Evolutionary conservation across 2,797 vertebrate genomes (phyloP).

Genomic region (Molossus molossus): DNA sequence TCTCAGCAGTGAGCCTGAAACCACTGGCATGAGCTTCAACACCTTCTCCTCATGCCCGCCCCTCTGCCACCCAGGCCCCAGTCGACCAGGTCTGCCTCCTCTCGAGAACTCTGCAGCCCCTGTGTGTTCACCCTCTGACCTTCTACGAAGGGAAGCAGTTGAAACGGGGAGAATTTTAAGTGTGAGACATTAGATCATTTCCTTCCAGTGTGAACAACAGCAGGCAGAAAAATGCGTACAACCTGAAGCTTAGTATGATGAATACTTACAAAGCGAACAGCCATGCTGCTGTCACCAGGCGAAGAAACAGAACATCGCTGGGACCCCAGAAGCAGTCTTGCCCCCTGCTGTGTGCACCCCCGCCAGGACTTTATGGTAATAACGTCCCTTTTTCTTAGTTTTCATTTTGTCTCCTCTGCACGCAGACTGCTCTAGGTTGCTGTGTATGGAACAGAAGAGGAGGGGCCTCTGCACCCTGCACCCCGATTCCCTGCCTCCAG

Average conservation of each 20-base stretch:
- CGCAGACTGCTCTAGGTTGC: background rate
- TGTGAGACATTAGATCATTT: background rate
- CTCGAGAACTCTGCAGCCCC: too few species aligned
- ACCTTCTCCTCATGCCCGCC: rapidly evolving
- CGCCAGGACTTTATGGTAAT: too few species aligned
- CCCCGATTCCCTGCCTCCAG: background rate
- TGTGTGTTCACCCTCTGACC: background rate
- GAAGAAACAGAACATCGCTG: background rate
- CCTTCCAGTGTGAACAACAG: background rate
- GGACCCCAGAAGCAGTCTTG: background rate
- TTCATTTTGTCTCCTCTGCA: background rate
- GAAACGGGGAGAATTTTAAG: background rate
- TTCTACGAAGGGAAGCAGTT: background rate
- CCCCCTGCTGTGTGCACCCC: background rate
- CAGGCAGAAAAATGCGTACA: background rate
- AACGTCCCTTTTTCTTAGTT: background rate
- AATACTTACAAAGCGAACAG: background rate
- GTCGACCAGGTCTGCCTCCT: background rate
- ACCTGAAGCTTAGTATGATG: background rate
- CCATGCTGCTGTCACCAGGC: too few species aligned
- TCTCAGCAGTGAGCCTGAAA: background rate
- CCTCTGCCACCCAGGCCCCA: too few species aligned
- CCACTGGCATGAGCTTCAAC: background rate
- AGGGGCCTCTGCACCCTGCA: background rate
- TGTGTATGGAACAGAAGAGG: background rate